Evolutionary conservation across 2,888 invertebrate species (phyloP).

Genomic region (Scaptomyza flava): DNA sequence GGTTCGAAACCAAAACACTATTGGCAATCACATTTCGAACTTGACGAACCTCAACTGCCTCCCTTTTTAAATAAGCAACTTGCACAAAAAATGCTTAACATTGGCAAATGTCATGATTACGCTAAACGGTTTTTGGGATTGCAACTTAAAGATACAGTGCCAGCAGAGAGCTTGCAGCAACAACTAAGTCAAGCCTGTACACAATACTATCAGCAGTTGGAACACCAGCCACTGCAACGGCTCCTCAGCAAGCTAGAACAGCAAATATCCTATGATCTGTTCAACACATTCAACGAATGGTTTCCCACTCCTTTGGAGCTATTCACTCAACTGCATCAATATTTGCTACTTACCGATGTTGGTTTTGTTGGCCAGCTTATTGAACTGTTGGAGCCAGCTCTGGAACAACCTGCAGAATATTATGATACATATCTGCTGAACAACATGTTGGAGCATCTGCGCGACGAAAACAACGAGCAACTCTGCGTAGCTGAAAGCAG

Average conservation of each 20-base stretch:
- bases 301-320: conserved; percentile 8
- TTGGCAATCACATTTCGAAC: conserved; percentile 39
- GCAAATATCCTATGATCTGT: conserved; percentile 26
- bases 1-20: background rate
- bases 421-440: conserved; percentile 25
- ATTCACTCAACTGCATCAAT: conserved; percentile 38
- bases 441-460: conserved; percentile 25
- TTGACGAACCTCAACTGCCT: conserved; percentile 30
- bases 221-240: conserved; percentile 20
- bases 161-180: background rate
- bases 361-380: conserved; percentile 40
- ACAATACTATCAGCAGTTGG: conserved; percentile 5
- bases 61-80: conserved; percentile 23
- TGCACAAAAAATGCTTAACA: conserved; percentile 20
- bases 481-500: conserved; percentile 26
- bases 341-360: conserved; percentile 41
- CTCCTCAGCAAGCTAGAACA: conserved; percentile 16
- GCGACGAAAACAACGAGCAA: background rate
- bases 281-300: background rate
- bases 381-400: conserved; percentile 30
- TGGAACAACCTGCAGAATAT: conserved; percentile 31
- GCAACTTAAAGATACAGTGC: background rate
- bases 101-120: conserved; percentile 37
- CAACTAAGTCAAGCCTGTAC: conserved; percentile 12
- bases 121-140: conserved; percentile 15